A percentile compares a stretch with the other conserved stretches of the same genome.
These are phyloP conservation scores for Camponotus vicinus DNA, from an alignment of 1,140 invertebrate genomes.

Conservation along the genomic window DNA sequence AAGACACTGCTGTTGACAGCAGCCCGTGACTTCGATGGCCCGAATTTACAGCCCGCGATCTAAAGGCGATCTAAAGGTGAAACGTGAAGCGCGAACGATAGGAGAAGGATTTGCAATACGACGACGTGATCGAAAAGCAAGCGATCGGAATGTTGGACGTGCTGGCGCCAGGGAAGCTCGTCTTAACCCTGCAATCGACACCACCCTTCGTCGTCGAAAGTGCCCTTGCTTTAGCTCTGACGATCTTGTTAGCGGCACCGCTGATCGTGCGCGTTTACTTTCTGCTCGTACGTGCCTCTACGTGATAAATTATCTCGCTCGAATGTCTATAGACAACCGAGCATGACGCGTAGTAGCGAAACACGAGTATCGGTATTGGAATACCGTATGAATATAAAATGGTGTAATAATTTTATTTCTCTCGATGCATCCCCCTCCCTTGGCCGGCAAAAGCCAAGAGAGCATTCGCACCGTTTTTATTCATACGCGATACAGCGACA, in stretches of 20 bases:
- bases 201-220: constrained; percentile 79
- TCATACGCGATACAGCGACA: neutral
- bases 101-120: constrained; percentile 48
- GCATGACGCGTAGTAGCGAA: neutral
- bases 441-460: constrained; percentile 15
- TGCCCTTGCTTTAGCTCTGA: constrained; percentile 76
- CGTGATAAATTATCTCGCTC: constrained; percentile 11
- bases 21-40: constrained; percentile 62
- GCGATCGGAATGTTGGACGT: constrained; percentile 79
- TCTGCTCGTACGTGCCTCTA: constrained; percentile 77
- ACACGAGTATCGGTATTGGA: neutral
- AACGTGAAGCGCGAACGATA: constrained; percentile 47
- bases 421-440: constrained; percentile 6
- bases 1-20: constrained; percentile 64
- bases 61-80: constrained; percentile 10
- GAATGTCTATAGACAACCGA: neutral
- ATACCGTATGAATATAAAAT: neutral
- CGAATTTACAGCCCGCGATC: constrained; percentile 23
- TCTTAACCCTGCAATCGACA: constrained; percentile 78
- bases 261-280: constrained; percentile 76
- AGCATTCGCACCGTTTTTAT: constrained; percentile 16
- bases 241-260: constrained; percentile 79
- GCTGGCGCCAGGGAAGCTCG: constrained; percentile 71
- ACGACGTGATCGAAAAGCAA: constrained; percentile 55
- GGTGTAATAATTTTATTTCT: neutral